phyloP scores from a whole-genome alignment of 2,888 invertebrate species.

The Ochropleura leucogaster region DNA sequence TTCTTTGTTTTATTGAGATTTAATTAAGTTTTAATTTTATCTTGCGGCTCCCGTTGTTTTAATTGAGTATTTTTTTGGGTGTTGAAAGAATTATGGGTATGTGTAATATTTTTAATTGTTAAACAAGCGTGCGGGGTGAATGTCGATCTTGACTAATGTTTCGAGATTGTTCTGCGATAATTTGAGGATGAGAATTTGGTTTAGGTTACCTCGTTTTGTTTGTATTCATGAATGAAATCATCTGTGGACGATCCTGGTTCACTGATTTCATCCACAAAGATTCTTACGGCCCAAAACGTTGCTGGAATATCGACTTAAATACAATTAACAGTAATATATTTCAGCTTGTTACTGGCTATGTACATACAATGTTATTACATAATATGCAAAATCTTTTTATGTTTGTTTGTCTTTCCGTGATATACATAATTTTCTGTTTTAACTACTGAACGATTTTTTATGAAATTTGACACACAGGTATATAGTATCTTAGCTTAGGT shows the following conservation, averaged over 20 bases:
- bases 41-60: slow-evolving; percentile 83
- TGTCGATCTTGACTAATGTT: slow-evolving; percentile 66
- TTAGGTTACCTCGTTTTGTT: slow-evolving; percentile 38
- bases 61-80: slow-evolving; percentile 78
- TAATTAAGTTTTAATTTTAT: slow-evolving; percentile 90
- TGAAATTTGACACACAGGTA: neutral
- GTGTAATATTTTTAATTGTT: slow-evolving; percentile 73
- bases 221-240: slow-evolving; percentile 36
- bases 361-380: neutral
- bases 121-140: slow-evolving; percentile 48
- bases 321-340: neutral
- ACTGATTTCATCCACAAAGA: neutral
- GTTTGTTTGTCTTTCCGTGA: neutral
- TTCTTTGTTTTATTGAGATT: slow-evolving; percentile 81
- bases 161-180: slow-evolving; percentile 61
- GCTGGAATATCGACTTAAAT: neutral
- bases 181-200: slow-evolving; percentile 43
- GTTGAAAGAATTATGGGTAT: slow-evolving; percentile 74
- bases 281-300: neutral
- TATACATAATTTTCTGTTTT: neutral
- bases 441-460: neutral
- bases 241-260: neutral
- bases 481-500: neutral
- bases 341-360: neutral
- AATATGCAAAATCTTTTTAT: neutral